Base-by-base conservation (phyloP, 2,888 invertebrate species). In the Oegoconia quadripuncta region DNA sequence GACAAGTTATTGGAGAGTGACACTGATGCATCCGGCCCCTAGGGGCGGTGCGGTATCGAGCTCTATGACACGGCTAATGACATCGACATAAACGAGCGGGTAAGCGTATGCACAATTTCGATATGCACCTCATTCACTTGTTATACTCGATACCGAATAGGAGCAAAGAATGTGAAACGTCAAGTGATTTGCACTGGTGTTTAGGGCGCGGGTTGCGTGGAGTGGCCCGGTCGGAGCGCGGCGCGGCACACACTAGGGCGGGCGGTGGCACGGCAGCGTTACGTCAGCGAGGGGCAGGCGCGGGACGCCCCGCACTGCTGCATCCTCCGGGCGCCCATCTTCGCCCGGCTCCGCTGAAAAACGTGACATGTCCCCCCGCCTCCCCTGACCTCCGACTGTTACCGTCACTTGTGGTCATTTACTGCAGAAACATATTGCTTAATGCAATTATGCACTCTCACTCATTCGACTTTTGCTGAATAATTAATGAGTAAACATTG, bases 221-320 rank as follows among this genome's bases (percentile, higher is more conserved):
- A 41, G 57, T 67, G 62, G 74, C 77, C 71, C 77, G 65, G 72
- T 74, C 67, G 73, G 71, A 76, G 74, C 82, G 79, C 81, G 86
- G 79, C 86, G 81, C 80, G 81, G 75, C 74, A 74, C 81, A 76
- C 80, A 86, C 84, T 84, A 81, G 83, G 83, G 82, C 79, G 80
- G 82, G 81, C 77, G 36, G 15, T 59, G 73, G 73, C 77, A 72
- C 80, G 79, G 78, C 76, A 78, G 69, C 76, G 80, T 87, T 88
- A 86, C 83, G 88, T 86, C 83, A 87, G 83, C 76, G 77, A 59
- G 74, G 82, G 44, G 17, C 44, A 50, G 42, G 50, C 14, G 42
- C 41, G 53, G 59, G 51, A 64, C 44, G 63, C 75, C 75, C 77
- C 81, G 72, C 83, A 72, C 80, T 82, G 80, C 83, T 80, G 84